Evolutionary conservation across 2,797 vertebrate genomes (phyloP).

Genomic region (Cyprinella venusta): DNA sequence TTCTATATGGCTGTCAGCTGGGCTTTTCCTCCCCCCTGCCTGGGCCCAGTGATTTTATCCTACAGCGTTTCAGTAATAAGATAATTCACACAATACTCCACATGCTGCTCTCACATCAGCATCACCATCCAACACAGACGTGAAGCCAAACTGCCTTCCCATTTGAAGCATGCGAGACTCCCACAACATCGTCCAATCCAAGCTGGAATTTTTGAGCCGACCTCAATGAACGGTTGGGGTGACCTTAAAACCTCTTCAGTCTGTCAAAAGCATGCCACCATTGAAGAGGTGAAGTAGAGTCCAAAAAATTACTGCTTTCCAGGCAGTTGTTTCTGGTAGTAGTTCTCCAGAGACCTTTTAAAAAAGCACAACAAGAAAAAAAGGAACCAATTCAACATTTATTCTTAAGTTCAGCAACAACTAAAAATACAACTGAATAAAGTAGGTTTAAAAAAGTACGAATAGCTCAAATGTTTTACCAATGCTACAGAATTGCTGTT

Average conservation of each 20-base stretch:
- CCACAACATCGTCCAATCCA: constrained; percentile 1
- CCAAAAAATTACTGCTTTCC: neutral
- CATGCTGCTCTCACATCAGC: constrained; percentile 40
- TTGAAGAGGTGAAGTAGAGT: constrained; percentile 15
- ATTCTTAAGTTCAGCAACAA: neutral
- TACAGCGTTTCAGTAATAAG: constrained; percentile 40
- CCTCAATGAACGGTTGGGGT: neutral
- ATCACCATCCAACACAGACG: constrained; percentile 17
- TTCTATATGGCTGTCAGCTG: constrained; percentile 71
- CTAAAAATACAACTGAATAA: neutral
- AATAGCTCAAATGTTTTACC: neutral
- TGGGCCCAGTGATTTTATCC: constrained; percentile 39
- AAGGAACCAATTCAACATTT: neutral
- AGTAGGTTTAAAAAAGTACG: neutral
- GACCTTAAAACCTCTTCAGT: constrained; percentile 3
- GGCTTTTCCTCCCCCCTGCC: constrained; percentile 66
- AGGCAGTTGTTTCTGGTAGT: neutral
- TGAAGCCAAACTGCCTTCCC: neutral
- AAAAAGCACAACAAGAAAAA: neutral
- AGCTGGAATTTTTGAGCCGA: neutral
- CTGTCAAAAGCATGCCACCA: constrained; percentile 17
- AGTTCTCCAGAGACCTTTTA: neutral
- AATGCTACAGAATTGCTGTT: neutral
- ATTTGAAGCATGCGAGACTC: constrained; percentile 14
- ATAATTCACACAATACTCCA: constrained; percentile 41